A percentile compares a stretch with the other conserved stretches of the same genome.
These are phyloP conservation scores for Mustela nigripes DNA, from an alignment of 2,113 vertebrate genomes.

Conservation along the genomic window DNA sequence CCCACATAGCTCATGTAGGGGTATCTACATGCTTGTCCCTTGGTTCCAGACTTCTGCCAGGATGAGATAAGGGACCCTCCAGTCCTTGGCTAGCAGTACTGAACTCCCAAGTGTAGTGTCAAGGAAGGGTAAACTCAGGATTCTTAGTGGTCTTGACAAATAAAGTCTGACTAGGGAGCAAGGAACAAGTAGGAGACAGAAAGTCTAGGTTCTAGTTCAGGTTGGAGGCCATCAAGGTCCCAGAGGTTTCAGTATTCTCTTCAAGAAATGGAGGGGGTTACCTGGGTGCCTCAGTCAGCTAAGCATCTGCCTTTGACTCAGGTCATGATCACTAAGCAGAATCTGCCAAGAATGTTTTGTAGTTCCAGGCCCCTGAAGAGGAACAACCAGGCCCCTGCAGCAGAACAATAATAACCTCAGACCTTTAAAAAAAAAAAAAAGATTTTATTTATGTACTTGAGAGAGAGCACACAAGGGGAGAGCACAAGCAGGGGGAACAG, in stretches of 20 bases:
- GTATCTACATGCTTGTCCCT: neutral
- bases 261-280: neutral
- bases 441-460: neutral
- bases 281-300: neutral
- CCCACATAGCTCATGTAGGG: neutral
- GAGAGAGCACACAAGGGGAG: neutral
- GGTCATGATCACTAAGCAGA: neutral
- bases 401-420: neutral
- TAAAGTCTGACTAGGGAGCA: neutral
- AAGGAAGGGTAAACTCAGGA: neutral
- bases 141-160: neutral
- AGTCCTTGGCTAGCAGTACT: neutral
- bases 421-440: too few species aligned
- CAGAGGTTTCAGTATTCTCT: neutral
- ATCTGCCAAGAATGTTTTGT: neutral
- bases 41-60: neutral
- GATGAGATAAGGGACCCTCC: neutral
- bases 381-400: neutral
- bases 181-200: neutral
- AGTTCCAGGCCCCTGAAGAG: neutral
- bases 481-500: neutral
- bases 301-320: neutral
- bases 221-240: neutral
- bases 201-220: neutral
- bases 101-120: neutral